A percentile compares a stretch with the other conserved stretches of the same genome.
These are phyloP conservation scores for Lepus europaeus DNA, from an alignment of 2,113 vertebrate species.

Conservation along the genomic window DNA sequence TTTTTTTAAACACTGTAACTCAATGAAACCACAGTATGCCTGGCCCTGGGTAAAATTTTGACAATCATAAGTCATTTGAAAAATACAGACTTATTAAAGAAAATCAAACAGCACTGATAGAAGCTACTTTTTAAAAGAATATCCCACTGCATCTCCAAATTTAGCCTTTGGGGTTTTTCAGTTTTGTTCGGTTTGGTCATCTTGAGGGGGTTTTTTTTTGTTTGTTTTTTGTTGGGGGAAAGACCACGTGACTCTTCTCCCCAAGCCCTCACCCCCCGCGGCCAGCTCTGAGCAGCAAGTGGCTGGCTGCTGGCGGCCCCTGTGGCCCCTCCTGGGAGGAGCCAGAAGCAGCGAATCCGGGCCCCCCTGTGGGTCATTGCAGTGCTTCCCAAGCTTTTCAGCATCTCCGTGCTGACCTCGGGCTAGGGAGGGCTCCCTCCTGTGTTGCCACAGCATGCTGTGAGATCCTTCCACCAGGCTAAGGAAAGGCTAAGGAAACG, in stretches of 20 bases:
- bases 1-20: constrained; percentile 73
- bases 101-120: constrained; percentile 84
- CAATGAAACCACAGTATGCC: constrained; percentile 81
- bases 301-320: constrained; percentile 67
- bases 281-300: constrained; percentile 75
- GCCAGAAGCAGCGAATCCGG: constrained; percentile 78
- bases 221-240: not conserved
- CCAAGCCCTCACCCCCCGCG: too few species aligned
- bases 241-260: constrained; percentile 3
- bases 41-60: constrained; percentile 88
- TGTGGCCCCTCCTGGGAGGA: constrained; percentile 53
- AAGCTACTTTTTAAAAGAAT: constrained; percentile 83
- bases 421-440: constrained; percentile 80
- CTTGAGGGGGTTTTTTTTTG: not conserved
- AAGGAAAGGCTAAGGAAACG: constrained; percentile 80
- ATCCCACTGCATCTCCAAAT: constrained; percentile 75
- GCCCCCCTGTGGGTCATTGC: constrained; percentile 77
- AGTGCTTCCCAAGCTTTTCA: constrained; percentile 83
- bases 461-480: constrained; percentile 79
- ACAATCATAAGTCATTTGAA: constrained; percentile 90
- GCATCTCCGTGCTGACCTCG: constrained; percentile 76
- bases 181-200: not conserved
- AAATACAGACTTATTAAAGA: constrained; percentile 87
- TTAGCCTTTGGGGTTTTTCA: not conserved
- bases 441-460: constrained; percentile 77